Evolutionary conservation across 2,113 vertebrate genomes (phyloP).

Genomic region (Rhynchomys soricoides): DNA sequence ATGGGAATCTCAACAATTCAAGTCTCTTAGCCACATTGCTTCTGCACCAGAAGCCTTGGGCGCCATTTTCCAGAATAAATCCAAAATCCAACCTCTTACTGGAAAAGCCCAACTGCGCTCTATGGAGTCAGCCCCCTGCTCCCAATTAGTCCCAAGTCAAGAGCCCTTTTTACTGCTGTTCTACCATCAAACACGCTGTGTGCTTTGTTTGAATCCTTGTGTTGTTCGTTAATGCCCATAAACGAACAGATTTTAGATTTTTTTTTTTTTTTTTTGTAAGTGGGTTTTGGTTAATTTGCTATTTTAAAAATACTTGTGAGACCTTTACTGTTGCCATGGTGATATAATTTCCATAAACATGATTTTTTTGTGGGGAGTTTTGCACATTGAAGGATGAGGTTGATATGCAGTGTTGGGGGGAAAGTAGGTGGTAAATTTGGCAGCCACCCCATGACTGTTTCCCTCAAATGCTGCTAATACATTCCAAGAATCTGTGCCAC

Average conservation of each 20-base stretch:
- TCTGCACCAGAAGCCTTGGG: constrained; percentile 10
- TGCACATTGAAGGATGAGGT: constrained; percentile 75
- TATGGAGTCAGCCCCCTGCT: constrained; percentile 4
- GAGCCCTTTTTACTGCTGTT: constrained; percentile 41
- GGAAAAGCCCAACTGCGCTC: constrained; percentile 60
- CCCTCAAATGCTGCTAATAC: constrained; percentile 59
- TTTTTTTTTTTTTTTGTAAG: constrained; percentile 77
- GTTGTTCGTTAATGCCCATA: constrained; percentile 72
- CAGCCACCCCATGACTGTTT: constrained; percentile 11
- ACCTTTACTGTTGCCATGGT: constrained; percentile 88
- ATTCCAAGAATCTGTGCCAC: constrained; percentile 47
- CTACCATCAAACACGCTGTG: constrained; percentile 45
- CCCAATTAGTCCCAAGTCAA: background rate
- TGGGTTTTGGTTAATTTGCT: constrained; percentile 86
- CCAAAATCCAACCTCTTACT: constrained; percentile 9
- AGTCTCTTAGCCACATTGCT: constrained; percentile 57
- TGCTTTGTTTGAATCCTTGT: constrained; percentile 56
- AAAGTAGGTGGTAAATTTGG: constrained; percentile 73
- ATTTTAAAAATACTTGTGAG: constrained; percentile 88
- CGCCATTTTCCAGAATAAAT: constrained; percentile 52
- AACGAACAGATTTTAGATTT: constrained; percentile 81
- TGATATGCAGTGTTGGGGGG: constrained; percentile 54
- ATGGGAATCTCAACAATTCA: constrained; percentile 54
- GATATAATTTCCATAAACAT: constrained; percentile 88
- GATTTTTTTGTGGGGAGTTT: constrained; percentile 77